Percentiles rank a stretch among this genome's conserved stretches.
Evolutionary conservation across 2,113 vertebrate species (phyloP).

Genomic region (Xiphias gladius): DNA sequence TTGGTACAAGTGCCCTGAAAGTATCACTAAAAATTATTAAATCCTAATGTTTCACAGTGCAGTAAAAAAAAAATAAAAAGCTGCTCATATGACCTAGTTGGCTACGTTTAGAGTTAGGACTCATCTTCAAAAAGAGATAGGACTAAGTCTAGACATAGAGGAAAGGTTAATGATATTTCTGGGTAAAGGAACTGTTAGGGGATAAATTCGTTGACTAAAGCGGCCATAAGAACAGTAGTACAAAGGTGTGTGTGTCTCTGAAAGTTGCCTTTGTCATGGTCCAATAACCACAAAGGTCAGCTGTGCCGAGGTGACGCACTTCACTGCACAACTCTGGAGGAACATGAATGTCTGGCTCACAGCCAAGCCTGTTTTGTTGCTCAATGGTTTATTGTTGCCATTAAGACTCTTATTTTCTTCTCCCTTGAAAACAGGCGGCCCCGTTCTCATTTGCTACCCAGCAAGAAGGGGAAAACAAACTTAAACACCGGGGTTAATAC

Average conservation of each 20-base stretch:
- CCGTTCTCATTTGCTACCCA: conserved; percentile 21
- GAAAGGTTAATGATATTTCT: too few relatives aligned
- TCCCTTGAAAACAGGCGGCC: conserved; percentile 44
- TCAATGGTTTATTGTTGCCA: conserved; percentile 81
- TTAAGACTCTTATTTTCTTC: conserved; percentile 66
- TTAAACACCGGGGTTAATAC: not conserved
- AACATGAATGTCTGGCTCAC: conserved; percentile 76
- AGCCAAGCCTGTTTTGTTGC: conserved; percentile 66
- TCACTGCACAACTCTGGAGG: conserved; percentile 56
- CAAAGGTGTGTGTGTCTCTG: conserved; percentile 32
- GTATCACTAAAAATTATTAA: not conserved
- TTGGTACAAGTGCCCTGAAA: not conserved
- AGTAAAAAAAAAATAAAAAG: not conserved
- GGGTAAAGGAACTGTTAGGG: not conserved
- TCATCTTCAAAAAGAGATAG: too few relatives aligned
- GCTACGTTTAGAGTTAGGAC: not conserved
- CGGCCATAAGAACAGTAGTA: not conserved
- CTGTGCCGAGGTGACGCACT: conserved; percentile 69
- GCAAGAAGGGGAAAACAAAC: not conserved
- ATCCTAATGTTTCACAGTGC: not conserved
- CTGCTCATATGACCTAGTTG: too few relatives aligned
- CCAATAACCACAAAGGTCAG: conserved; percentile 73
- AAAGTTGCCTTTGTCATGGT: conserved; percentile 42
- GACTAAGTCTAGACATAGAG: not conserved
- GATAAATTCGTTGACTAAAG: not conserved